phyloP scores from a whole-genome alignment of 1,140 invertebrate species.

The Holotrichia oblita region DNA sequence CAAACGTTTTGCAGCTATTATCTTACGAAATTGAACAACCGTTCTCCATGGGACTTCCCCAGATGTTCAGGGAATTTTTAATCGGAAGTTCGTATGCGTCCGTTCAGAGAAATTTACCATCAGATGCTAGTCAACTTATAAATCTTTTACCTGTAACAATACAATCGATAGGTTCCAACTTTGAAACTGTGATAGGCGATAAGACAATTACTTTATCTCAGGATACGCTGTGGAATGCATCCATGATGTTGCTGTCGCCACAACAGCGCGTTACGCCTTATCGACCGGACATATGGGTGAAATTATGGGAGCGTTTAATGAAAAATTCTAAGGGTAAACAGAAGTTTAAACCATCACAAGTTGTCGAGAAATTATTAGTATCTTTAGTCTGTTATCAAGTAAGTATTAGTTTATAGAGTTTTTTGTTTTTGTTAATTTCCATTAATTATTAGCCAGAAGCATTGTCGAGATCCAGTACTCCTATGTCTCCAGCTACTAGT shows the following conservation, averaged over 20 bases:
- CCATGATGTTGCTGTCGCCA: conserved; percentile 83
- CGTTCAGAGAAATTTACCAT: conserved; percentile 75
- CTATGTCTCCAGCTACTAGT: conserved; percentile 75
- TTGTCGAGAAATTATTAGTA: conserved; percentile 78
- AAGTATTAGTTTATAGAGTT: conserved; percentile 44
- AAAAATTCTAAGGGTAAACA: conserved; percentile 66
- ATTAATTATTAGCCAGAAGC: conserved; percentile 75
- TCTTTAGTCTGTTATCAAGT: conserved; percentile 83
- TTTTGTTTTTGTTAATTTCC: neutral
- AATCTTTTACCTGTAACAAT: conserved; percentile 77
- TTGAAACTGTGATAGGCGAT: conserved; percentile 65
- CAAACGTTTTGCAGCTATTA: conserved; percentile 59
- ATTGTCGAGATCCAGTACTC: conserved; percentile 82
- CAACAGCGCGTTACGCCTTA: conserved; percentile 82
- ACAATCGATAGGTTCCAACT: conserved; percentile 62
- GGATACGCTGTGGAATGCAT: conserved; percentile 80
- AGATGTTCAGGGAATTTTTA: conserved; percentile 80
- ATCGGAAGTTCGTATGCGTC: conserved; percentile 75
- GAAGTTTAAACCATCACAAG: conserved; percentile 73
- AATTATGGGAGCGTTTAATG: conserved; percentile 76
- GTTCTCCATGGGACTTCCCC: conserved; percentile 65
- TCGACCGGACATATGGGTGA: conserved; percentile 82
- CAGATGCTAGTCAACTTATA: conserved; percentile 72
- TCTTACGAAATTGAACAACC: conserved; percentile 64
- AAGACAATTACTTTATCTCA: conserved; percentile 59